Percentiles rank a stretch among this genome's conserved stretches.
Evolutionary conservation across 1,140 invertebrate species (phyloP).

Genomic region (Habropoda laboriosa): DNA sequence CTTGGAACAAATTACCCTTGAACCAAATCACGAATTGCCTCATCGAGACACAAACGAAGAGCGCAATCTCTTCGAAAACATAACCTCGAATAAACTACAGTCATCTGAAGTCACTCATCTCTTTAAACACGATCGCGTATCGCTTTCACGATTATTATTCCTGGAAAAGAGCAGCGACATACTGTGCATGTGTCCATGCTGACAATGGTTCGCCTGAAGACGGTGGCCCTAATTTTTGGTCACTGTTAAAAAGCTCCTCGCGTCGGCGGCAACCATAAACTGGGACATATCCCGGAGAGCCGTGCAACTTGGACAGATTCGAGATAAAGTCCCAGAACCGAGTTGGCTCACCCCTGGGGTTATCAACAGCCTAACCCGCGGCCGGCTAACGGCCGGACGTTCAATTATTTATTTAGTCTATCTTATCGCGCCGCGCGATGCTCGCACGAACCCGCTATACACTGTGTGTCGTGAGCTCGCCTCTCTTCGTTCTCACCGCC

Average conservation of each 20-base stretch:
- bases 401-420: slow-evolving; percentile 79
- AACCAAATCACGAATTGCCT: too few species aligned
- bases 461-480: too few species aligned
- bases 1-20: too few species aligned
- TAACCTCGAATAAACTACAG: too few species aligned
- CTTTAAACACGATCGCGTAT: too few species aligned
- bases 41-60: too few species aligned
- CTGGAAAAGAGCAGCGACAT: background rate
- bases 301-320: slow-evolving; percentile 68
- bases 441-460: slow-evolving; percentile 61
- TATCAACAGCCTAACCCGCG: slow-evolving; percentile 73
- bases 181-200: background rate
- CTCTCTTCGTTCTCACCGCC: too few species aligned
- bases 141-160: background rate
- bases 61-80: too few species aligned
- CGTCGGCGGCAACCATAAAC: slow-evolving; percentile 52
- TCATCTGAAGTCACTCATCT: too few species aligned
- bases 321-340: slow-evolving; percentile 69
- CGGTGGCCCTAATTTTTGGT: slow-evolving; percentile 62
- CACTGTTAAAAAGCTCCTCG: slow-evolving; percentile 40
- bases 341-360: slow-evolving; percentile 61
- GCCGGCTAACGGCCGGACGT: slow-evolving; percentile 71
- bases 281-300: slow-evolving; percentile 59
- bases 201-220: background rate
- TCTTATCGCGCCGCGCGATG: slow-evolving; percentile 73